Percentiles rank a stretch among this genome's conserved stretches.
These are phyloP conservation scores for Trididemnum nubilum DNA, from an alignment of 23 tunicate genomes.

Conservation along the genomic window DNA sequence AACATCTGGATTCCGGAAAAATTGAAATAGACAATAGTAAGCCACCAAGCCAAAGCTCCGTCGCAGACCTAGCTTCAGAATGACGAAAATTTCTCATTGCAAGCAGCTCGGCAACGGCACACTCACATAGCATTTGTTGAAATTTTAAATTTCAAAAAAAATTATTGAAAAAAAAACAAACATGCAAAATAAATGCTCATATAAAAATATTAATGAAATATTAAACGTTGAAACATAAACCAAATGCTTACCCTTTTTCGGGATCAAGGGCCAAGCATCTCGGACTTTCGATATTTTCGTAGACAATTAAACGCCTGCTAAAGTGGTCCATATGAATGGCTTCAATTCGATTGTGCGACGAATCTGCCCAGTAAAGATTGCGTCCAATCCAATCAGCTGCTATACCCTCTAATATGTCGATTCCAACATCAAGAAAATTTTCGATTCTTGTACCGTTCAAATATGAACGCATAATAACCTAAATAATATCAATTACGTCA, in stretches of 20 bases:
- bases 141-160: no score
- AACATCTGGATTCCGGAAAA: no score
- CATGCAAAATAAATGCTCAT: no score
- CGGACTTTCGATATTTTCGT: constrained; percentile 51
- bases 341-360: constrained; percentile 71
- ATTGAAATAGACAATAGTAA: no score
- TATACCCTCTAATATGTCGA: constrained; percentile 73
- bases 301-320: constrained; percentile 60
- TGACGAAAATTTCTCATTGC: no score
- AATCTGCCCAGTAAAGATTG: constrained; percentile 89
- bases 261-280: constrained; percentile 81
- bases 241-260: constrained; percentile 55
- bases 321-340: constrained; percentile 66
- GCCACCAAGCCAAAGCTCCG: no score
- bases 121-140: no score
- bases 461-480: constrained; percentile 66
- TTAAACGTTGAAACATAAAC: constrained; percentile 32
- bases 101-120: no score
- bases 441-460: constrained; percentile 69
- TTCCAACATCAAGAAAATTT: constrained; percentile 52
- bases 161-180: no score
- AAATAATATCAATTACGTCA: no score
- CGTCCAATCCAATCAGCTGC: constrained; percentile 96
- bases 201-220: no score
- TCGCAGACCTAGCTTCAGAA: no score